Conservation (phyloP, 2,113 vertebrate species). For the Etia nguti region DNA sequence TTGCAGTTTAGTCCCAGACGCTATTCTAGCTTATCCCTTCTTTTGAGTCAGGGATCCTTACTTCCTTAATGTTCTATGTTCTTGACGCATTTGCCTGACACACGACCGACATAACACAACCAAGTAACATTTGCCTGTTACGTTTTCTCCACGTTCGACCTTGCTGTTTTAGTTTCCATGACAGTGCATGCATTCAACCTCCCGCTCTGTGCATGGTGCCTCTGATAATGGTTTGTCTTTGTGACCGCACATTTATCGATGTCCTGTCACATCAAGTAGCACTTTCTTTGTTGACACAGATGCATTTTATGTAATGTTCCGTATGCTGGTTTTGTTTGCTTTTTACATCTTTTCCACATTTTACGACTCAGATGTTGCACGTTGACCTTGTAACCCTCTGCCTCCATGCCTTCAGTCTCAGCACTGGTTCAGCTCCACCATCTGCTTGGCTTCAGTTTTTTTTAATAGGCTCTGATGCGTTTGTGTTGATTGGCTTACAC, state of each 20-base stretch:
- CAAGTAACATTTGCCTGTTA: background rate
- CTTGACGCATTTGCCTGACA: background rate
- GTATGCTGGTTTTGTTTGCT: background rate
- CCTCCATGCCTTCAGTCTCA: background rate
- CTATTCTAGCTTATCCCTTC: background rate
- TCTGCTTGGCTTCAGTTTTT: background rate
- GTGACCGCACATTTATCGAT: conserved; percentile 18
- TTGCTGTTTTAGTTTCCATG: conserved; percentile 9
- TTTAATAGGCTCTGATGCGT: background rate
- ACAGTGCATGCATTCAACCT: background rate
- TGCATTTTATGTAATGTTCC: background rate
- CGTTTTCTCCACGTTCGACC: conserved; percentile 7
- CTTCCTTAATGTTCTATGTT: background rate
- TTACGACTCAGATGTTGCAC: background rate
- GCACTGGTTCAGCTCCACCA: background rate
- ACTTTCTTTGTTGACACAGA: background rate
- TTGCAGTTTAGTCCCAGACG: background rate
- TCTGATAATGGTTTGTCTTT: conserved; percentile 1
- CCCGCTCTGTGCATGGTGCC: background rate
- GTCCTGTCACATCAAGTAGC: background rate
- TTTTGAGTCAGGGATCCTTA: background rate
- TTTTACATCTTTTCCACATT: background rate
- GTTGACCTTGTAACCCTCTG: background rate
- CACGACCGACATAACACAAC: background rate
- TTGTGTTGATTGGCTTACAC: background rate